A percentile compares a stretch with the other conserved stretches of the same genome.
phyloP scores from a whole-genome alignment of 2,888 invertebrate species.

The Alcis repandata region DNA sequence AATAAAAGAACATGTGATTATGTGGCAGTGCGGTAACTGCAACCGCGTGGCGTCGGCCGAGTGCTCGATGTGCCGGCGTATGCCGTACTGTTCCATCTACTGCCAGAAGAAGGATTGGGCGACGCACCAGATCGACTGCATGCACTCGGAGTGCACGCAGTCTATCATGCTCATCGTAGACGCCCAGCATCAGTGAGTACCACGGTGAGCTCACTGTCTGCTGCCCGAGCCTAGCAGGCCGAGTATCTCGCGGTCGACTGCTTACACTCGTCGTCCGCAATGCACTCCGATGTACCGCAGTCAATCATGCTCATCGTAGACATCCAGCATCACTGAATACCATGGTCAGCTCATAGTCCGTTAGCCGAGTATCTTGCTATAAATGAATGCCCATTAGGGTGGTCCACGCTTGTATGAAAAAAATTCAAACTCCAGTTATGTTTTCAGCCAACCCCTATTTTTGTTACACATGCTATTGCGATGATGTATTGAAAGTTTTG shows the following conservation, averaged over 20 bases:
- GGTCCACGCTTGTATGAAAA: too few relatives aligned
- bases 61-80: slow-evolving; percentile 94
- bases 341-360: not conserved
- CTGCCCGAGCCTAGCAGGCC: too few relatives aligned
- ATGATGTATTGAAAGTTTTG: too few relatives aligned
- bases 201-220: not conserved
- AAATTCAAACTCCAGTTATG: too few relatives aligned
- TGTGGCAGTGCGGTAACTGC: slow-evolving; percentile 93
- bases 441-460: too few relatives aligned
- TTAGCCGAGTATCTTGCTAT: too few relatives aligned
- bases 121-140: slow-evolving; percentile 93
- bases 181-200: slow-evolving; percentile 87
- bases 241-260: too few relatives aligned
- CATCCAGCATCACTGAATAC: slow-evolving; percentile 87
- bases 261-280: too few relatives aligned
- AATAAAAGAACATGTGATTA: not conserved
- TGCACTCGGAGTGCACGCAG: slow-evolving; percentile 87
- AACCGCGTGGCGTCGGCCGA: slow-evolving; percentile 95
- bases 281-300: too few relatives aligned
- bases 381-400: too few relatives aligned
- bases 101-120: slow-evolving; percentile 97
- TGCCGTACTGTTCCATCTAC: slow-evolving; percentile 95
- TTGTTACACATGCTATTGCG: too few relatives aligned
- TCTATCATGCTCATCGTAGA: slow-evolving; percentile 88
- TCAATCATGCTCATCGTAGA: slow-evolving; percentile 96